Evolutionary conservation across 2,888 invertebrate species (phyloP).

Genomic region (Lithosia quadra): DNA sequence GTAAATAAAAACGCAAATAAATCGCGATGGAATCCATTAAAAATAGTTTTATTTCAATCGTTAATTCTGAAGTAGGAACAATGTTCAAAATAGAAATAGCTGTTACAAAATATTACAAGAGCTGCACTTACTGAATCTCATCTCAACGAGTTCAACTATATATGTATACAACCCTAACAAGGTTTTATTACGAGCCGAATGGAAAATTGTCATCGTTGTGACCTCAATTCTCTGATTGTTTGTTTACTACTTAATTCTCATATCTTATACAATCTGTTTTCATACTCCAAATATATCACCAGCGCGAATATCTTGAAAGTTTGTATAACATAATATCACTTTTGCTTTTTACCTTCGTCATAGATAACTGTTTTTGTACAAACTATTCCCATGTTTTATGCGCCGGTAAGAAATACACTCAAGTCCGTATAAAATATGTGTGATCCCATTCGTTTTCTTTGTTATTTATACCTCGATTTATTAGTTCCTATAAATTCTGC

Average conservation of each 20-base stretch:
- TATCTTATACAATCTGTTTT: constrained; percentile 2
- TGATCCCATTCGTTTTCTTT: constrained; percentile 40
- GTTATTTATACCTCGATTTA: constrained; percentile 47
- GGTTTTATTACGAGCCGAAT: not conserved
- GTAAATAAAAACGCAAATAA: not conserved
- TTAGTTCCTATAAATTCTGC: constrained; percentile 29
- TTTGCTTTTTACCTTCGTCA: constrained; percentile 22
- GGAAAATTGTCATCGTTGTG: not conserved
- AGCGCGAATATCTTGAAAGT: not conserved
- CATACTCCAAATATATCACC: not conserved
- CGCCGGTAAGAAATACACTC: constrained; percentile 29
- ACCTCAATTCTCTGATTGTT: constrained; percentile 1
- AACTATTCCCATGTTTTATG: constrained; percentile 43
- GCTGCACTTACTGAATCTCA: not conserved
- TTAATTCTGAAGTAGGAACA: not conserved
- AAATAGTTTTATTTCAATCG: not conserved
- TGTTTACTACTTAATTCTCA: constrained; percentile 1
- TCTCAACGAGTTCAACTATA: not conserved
- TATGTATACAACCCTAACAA: not conserved
- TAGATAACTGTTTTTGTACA: constrained; percentile 37
- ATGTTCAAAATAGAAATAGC: not conserved
- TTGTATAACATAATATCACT: not conserved
- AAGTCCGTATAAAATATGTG: constrained; percentile 45
- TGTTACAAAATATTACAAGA: not conserved
- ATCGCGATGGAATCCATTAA: not conserved